Conservation (phyloP, 2,797 vertebrate genomes). For the Poeciliopsis gracilis region DNA sequence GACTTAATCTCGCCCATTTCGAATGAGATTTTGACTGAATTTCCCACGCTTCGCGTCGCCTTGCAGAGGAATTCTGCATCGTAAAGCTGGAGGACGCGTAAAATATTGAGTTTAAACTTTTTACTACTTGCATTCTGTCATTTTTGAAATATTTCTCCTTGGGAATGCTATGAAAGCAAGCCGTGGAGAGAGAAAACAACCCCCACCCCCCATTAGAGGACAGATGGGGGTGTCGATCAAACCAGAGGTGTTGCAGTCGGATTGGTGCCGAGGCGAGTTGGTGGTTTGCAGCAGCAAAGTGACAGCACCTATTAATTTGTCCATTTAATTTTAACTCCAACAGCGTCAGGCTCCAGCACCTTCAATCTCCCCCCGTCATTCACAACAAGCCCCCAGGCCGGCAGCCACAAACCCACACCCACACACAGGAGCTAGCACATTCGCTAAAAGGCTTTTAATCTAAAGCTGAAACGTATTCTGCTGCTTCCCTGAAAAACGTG, state of each 20-base stretch:
- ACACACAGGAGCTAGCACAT: slow-evolving; percentile 3
- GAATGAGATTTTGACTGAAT: slow-evolving; percentile 72
- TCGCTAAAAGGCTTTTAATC: slow-evolving; percentile 40
- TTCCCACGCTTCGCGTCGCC: slow-evolving; percentile 62
- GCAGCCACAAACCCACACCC: slow-evolving; percentile 25
- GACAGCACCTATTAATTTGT: slow-evolving; percentile 78
- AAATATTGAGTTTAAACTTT: slow-evolving; percentile 53
- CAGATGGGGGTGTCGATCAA: slow-evolving; percentile 63
- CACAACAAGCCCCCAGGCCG: slow-evolving; percentile 49
- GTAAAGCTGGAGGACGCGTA: slow-evolving; percentile 62
- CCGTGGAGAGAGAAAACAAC: neutral
- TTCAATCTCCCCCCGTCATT: slow-evolving; percentile 75
- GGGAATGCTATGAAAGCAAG: slow-evolving; percentile 17
- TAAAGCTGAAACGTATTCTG: slow-evolving; percentile 32
- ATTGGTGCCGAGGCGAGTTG: slow-evolving; percentile 42
- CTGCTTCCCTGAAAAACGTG: slow-evolving; percentile 9
- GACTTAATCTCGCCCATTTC: slow-evolving; percentile 69
- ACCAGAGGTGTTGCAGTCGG: slow-evolving; percentile 18
- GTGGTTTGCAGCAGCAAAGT: slow-evolving; percentile 49
- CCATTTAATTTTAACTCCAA: slow-evolving; percentile 76
- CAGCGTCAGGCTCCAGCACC: slow-evolving; percentile 74
- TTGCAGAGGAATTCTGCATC: slow-evolving; percentile 50
- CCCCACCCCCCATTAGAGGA: neutral
- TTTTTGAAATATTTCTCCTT: slow-evolving; percentile 38
- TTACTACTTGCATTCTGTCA: slow-evolving; percentile 39